These are phyloP conservation scores for Tortricodes alternella DNA, from an alignment of 2,888 invertebrate species.

Conservation along the genomic window DNA sequence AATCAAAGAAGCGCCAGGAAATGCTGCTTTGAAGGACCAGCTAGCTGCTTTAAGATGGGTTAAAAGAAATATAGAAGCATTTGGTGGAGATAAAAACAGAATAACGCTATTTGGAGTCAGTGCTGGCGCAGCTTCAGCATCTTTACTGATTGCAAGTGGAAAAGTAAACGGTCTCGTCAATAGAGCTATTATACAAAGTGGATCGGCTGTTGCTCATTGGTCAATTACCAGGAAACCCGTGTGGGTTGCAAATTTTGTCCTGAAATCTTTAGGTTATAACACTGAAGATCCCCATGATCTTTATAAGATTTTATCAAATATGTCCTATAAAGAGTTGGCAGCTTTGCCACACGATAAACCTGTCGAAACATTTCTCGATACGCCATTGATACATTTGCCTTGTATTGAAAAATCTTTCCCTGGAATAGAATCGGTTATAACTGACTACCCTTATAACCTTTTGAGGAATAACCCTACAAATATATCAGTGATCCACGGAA, in stretches of 20 bases:
- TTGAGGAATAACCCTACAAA: constrained; percentile 51
- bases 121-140: constrained; percentile 60
- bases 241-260: constrained; percentile 12
- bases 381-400: constrained; percentile 62
- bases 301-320: constrained; percentile 8
- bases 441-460: constrained; percentile 66
- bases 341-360: constrained; percentile 42
- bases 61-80: constrained; percentile 59
- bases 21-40: constrained; percentile 77
- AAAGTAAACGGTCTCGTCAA: constrained; percentile 22
- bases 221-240: constrained; percentile 6
- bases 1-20: constrained; percentile 67
- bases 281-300: constrained; percentile 11
- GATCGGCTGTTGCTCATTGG: constrained; percentile 23
- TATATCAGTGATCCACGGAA: constrained; percentile 58
- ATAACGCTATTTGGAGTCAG: constrained; percentile 74
- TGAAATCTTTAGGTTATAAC: constrained; percentile 6
- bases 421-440: constrained; percentile 58
- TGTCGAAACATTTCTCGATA: constrained; percentile 62
- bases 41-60: constrained; percentile 69
- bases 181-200: constrained; percentile 32
- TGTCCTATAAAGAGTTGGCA: constrained; percentile 9
- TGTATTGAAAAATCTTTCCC: constrained; percentile 63
- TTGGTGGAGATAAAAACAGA: constrained; percentile 69
- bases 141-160: constrained; percentile 44